Base-by-base conservation (phyloP, 1,140 invertebrate species). In the Temnothorax curvispinosus region DNA sequence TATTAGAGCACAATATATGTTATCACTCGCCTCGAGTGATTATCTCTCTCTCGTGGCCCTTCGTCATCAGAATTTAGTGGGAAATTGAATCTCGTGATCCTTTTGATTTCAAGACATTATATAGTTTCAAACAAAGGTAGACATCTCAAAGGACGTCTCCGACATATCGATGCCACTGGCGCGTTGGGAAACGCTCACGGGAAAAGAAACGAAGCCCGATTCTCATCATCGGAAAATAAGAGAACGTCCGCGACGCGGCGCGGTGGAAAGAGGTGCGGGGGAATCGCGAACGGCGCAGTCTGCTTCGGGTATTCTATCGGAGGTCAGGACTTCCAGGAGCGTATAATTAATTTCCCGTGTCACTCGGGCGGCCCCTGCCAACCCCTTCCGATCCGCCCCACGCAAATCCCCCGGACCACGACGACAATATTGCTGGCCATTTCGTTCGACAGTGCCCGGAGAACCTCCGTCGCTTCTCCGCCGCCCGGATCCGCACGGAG, bases 341-440 rank as follows among this genome's bases (percentile, higher is more conserved):
- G 94, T 94, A 95, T 95, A 95, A 95, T 95, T 95, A 95, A 95
- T 95, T 95, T 94, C 93, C 94, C 93, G 92, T 95, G 94, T 95
- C 94, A 95, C 91, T 88, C 85, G 86, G 86, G 80, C 89, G 87
- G 87, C 88, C 91, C 87, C 91, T 90, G 72, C 92, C 92, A 88
- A 89, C 78, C 72, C 78, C 82, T 88, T 81, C 54, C 87, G 89
- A 91, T 91, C 84, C 72, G 78, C 77, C 76, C 88, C 76, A 88
- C 92, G 90, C 92, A 90, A 93, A 93, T 94, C 92, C 88, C 88
- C 88, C 90, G 90, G 87, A 91, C 92, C 92, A 90, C 90, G 92
- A 94, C 94, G 94, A 95, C 94, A 95, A 95, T 95, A 94, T 93
- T 92, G 91, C 93, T 94, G 93, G 94, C 94, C 94, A 95, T 95